Conservation (phyloP, 2,797 vertebrate genomes). For the Typhlichthys subterraneus region DNA sequence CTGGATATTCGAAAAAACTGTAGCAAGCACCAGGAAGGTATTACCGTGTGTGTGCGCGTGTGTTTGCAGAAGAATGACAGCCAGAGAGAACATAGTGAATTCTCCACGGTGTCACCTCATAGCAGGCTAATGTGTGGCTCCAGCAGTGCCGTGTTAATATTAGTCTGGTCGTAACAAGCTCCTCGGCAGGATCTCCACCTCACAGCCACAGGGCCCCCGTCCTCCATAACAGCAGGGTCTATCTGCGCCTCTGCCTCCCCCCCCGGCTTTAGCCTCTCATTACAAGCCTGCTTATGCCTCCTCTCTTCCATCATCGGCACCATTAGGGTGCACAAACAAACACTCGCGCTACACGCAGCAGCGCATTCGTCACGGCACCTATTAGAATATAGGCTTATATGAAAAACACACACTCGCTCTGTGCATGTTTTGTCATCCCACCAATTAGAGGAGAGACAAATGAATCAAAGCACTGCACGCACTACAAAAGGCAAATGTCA, state of each 20-base stretch:
- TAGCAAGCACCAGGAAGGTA: conserved; percentile 47
- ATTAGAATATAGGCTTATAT: no score
- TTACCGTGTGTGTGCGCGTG: conserved; percentile 5
- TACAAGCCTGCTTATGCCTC: conserved; percentile 45
- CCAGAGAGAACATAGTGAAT: conserved; percentile 8
- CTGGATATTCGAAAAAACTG: conserved; percentile 47
- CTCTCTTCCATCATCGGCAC: conserved; percentile 45
- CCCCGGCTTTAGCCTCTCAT: conserved; percentile 49
- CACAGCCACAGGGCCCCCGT: conserved; percentile 44
- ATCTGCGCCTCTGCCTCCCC: conserved; percentile 14
- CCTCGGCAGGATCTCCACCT: conserved; percentile 52
- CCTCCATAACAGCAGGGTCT: conserved; percentile 36
- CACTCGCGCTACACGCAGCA: conserved; percentile 12
- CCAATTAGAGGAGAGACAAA: conserved; percentile 42
- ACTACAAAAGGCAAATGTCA: not conserved
- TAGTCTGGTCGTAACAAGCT: conserved; percentile 29
- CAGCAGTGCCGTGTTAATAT: conserved; percentile 41
- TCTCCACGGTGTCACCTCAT: conserved; percentile 15
- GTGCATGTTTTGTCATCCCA: conserved; percentile 36
- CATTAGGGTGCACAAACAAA: conserved; percentile 40
- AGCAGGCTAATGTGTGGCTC: conserved; percentile 36
- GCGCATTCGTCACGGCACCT: no score
- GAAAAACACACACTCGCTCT: conserved; percentile 1
- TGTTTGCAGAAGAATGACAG: conserved; percentile 1
- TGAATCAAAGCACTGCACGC: not conserved